Base-by-base conservation (phyloP, 2,888 invertebrate genomes). In the Polydrusus pterygomalis region DNA sequence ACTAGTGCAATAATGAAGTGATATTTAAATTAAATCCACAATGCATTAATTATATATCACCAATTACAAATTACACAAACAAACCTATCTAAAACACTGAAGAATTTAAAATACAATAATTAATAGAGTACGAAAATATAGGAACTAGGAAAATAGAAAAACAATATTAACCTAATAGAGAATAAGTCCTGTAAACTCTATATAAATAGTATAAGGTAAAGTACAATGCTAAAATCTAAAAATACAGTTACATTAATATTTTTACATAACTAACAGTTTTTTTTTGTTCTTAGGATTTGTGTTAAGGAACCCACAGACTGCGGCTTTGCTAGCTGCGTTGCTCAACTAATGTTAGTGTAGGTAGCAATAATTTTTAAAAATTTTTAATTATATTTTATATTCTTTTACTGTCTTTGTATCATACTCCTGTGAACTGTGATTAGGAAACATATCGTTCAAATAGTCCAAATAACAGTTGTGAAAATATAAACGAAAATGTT, bases 51-150 rank as follows among this genome's bases (percentile, higher is more conserved):
- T 62, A n/a, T 20, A 65, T 51, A 34, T n/a, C 62, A 63, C 45
- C 74, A 68, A 9, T 18, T 30, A 60, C 20, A 34, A 25, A 43
- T 60, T 49, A 73, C 65, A 73, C 67, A 73, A 73, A 73, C 72
- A 73, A 38, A 18, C 38, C 68, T 74, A 74, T 68, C 68, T 74
- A 68, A 25, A 68, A 74, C 63, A 74, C 34, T 34, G 20, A 73
- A 47, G 40, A 67, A 18, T 10, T 54, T 1, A 18, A 38, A 67
- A 38, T 51, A 62, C 38, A 58, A 3, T 25, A 25, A 40, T 40
- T 43, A 43, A n/a, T 62, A 63, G 47, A 70, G 60, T 70, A 43
- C 25, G 45, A 18, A 25, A 43, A 43, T 45, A 63, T 9, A 43
- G 20, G 45, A 63, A 45, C 45, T 45, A 45, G 25, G 25, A 63